These are phyloP conservation scores for Scleropages formosus DNA, from an alignment of 2,797 vertebrate species.

Conservation along the genomic window DNA sequence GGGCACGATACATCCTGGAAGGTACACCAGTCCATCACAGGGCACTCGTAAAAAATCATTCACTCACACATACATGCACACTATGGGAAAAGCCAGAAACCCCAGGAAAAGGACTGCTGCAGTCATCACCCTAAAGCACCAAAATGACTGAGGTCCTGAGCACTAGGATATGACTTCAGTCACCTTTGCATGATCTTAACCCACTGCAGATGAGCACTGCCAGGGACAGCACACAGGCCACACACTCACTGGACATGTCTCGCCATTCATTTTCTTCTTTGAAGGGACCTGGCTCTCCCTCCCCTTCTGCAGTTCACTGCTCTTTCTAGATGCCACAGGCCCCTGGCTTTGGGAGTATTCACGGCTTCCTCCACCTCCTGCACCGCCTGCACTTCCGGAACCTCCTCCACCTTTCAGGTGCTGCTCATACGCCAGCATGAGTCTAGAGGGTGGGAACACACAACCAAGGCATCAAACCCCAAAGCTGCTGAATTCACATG, in stretches of 20 bases:
- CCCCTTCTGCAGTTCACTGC: constrained; percentile 54
- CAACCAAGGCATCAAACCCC: no score
- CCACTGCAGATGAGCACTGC: not conserved
- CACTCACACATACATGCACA: no score
- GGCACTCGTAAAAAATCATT: no score
- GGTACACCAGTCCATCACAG: no score
- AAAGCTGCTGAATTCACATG: no score
- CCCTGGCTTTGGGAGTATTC: constrained; percentile 29
- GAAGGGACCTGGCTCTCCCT: constrained; percentile 51
- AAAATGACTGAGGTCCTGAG: not conserved
- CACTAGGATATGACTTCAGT: no score
- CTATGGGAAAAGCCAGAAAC: no score
- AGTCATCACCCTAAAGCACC: not conserved
- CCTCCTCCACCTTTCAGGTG: constrained; percentile 61
- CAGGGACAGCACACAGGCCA: not conserved
- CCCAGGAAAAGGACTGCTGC: not conserved
- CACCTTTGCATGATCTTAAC: not conserved
- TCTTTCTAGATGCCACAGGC: constrained; percentile 49
- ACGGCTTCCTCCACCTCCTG: constrained; percentile 39
- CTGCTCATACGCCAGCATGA: constrained; percentile 74
- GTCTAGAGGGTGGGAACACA: constrained; percentile 47
- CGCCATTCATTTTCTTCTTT: constrained; percentile 40
- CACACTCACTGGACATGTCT: constrained; percentile 35
- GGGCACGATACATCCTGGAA: no score
- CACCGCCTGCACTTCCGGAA: constrained; percentile 54